These are phyloP conservation scores for Microctonus hyperodae DNA, from an alignment of 2,888 invertebrate genomes.

Conservation along the genomic window DNA sequence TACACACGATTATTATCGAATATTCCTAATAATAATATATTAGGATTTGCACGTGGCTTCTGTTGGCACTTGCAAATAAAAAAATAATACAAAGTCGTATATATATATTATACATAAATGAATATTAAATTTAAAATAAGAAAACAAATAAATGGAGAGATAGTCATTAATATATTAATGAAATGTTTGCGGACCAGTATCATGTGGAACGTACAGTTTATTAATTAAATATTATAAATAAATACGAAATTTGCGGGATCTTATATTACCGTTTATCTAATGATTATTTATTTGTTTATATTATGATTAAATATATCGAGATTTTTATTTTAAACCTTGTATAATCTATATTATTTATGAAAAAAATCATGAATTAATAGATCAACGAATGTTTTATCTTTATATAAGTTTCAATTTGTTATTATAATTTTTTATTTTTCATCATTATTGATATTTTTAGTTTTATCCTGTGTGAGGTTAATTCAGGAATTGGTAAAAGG, in stretches of 20 bases:
- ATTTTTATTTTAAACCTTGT: too few relatives aligned
- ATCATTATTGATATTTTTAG: too few relatives aligned
- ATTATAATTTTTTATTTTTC: too few relatives aligned
- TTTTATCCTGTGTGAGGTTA: conserved; percentile 13
- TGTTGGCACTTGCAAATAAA: conserved; percentile 27
- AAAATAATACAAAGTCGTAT: too few relatives aligned
- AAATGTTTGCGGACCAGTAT: neutral
- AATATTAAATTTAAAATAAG: neutral
- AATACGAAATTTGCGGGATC: neutral
- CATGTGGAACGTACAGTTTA: neutral
- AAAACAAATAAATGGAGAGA: neutral
- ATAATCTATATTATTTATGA: too few relatives aligned
- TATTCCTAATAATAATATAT: conserved; percentile 2
- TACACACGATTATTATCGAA: neutral
- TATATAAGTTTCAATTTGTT: too few relatives aligned
- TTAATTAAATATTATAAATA: neutral
- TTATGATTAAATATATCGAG: too few relatives aligned
- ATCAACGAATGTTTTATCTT: too few relatives aligned
- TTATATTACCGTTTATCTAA: neutral
- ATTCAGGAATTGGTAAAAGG: conserved; percentile 47
- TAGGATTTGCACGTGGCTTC: conserved; percentile 25
- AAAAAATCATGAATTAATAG: too few relatives aligned
- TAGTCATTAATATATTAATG: neutral
- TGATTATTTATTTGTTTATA: too few relatives aligned
- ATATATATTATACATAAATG: too few relatives aligned